Conservation (phyloP, 2,113 vertebrate genomes). For the Odobenus rosmarus region DNA sequence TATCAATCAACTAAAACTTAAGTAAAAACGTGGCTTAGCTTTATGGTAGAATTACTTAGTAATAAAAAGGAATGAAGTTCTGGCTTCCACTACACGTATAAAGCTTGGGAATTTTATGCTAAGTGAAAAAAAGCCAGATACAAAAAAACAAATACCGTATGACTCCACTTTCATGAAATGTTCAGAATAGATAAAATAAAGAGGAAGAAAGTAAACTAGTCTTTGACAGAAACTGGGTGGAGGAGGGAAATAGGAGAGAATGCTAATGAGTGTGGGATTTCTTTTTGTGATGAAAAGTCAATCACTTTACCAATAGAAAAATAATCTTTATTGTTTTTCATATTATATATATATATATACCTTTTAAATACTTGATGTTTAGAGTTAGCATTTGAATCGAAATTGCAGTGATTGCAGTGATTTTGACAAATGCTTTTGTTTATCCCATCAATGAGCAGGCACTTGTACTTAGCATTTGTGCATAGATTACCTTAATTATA, state of each 20-base stretch:
- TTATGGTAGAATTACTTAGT: background rate
- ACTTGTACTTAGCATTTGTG: background rate
- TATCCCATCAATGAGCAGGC: background rate
- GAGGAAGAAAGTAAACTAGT: background rate
- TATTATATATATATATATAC: background rate
- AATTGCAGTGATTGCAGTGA: background rate
- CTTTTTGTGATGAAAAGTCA: background rate
- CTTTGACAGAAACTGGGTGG: background rate
- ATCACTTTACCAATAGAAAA: background rate
- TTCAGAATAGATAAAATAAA: background rate
- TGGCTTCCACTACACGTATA: background rate
- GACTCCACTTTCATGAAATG: background rate
- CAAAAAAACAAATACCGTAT: background rate
- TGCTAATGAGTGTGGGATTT: background rate
- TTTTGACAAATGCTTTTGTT: background rate
- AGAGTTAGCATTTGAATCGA: background rate
- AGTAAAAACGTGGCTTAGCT: background rate
- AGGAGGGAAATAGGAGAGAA: background rate
- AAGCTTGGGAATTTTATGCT: background rate
- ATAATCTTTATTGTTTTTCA: background rate
- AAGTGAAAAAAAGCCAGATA: background rate
- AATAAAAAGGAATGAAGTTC: background rate
- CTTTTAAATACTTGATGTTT: background rate
- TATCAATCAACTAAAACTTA: background rate
- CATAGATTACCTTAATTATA: background rate